Percentiles rank a stretch among this genome's conserved stretches.
phyloP scores from a whole-genome alignment of 2,113 vertebrate genomes.

The Acanthisitta chloris region DNA sequence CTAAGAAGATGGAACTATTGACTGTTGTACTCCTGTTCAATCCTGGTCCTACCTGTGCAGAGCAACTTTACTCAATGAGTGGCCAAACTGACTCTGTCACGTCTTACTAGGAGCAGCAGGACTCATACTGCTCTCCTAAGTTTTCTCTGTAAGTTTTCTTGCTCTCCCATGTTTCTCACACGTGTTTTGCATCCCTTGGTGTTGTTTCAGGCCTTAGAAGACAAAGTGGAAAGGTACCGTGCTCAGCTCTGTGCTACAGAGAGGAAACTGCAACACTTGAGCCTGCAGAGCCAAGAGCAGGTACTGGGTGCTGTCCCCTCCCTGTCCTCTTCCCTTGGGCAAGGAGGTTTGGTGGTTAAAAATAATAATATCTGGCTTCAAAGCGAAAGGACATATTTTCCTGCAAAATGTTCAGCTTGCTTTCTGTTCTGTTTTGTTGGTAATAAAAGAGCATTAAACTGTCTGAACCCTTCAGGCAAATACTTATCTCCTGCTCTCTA shows the following conservation, averaged over 20 bases:
- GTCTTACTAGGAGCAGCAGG: no score
- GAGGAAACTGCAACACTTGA: no score
- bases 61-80: rapidly evolving
- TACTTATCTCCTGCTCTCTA: constrained; percentile 20
- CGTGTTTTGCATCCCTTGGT: neutral
- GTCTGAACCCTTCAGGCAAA: constrained; percentile 51
- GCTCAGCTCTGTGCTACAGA: constrained; percentile 72
- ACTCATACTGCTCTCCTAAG: no score
- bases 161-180: neutral
- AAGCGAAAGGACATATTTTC: constrained; percentile 59
- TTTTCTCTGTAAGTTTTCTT: neutral
- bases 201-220: constrained; percentile 81
- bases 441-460: constrained; percentile 51
- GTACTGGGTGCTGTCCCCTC: constrained; percentile 59
- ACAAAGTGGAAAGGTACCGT: constrained; percentile 79
- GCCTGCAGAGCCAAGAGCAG: no score
- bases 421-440: constrained; percentile 10
- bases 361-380: constrained; percentile 12
- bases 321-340: neutral
- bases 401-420: constrained; percentile 11
- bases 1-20: neutral
- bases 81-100: neutral
- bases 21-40: rapidly evolving
- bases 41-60: neutral
- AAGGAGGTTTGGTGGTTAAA: neutral